These are phyloP conservation scores for Sialia sialis DNA, from an alignment of 2,113 vertebrate species.

Conservation along the genomic window DNA sequence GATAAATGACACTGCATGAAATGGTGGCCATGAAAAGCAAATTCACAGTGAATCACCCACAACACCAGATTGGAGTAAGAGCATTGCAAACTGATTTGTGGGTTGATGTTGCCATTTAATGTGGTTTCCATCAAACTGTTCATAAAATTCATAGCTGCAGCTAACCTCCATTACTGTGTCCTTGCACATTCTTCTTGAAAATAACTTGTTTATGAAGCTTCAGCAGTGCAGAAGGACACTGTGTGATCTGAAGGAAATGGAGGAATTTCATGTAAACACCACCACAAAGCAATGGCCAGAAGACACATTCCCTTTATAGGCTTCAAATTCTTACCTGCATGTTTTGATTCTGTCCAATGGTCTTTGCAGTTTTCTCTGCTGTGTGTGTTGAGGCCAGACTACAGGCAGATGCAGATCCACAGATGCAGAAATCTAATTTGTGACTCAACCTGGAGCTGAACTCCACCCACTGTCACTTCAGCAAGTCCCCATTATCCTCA, in stretches of 20 bases:
- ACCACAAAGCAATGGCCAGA: not conserved
- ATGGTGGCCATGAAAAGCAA: slow-evolving; percentile 21
- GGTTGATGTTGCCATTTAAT: slow-evolving; percentile 42
- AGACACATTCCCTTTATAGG: not conserved
- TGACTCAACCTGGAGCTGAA: not conserved
- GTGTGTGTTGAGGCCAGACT: not conserved
- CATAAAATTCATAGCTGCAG: slow-evolving; percentile 43
- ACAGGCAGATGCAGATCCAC: not conserved
- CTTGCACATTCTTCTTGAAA: slow-evolving; percentile 52
- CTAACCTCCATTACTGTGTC: slow-evolving; percentile 42
- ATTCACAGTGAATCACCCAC: slow-evolving; percentile 21
- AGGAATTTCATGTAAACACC: not conserved
- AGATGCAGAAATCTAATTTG: not conserved
- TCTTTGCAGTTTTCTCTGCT: not conserved
- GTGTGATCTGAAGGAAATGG: not conserved
- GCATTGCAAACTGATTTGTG: slow-evolving; percentile 35
- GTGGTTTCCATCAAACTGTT: slow-evolving; percentile 52
- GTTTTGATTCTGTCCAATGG: not conserved
- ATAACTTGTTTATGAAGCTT: slow-evolving; percentile 42
- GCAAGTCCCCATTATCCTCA: not conserved
- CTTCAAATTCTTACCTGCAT: not conserved
- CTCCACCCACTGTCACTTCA: not conserved
- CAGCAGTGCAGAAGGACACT: not conserved
- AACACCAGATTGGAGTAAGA: not conserved
- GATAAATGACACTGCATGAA: slow-evolving; percentile 20